These are phyloP conservation scores for Mirza zaza DNA, from an alignment of 2,113 vertebrate genomes.

Conservation along the genomic window DNA sequence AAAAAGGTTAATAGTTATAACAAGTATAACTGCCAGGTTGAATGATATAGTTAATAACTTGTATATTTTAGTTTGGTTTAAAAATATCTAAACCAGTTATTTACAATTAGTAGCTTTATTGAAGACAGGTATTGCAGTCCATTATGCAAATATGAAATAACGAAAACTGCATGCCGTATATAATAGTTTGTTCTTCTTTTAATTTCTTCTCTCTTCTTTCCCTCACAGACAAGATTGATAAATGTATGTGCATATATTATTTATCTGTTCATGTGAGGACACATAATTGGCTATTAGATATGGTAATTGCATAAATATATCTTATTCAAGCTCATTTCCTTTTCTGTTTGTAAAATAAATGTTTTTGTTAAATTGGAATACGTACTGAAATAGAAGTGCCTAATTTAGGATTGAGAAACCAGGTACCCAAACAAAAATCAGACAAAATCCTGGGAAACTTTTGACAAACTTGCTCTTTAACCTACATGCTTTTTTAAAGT, in stretches of 20 bases:
- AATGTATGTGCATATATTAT: conserved; percentile 75
- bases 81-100: conserved; percentile 42
- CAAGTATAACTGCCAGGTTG: not conserved
- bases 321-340: conserved; percentile 75
- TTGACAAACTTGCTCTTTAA: conserved; percentile 24
- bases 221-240: conserved; percentile 63
- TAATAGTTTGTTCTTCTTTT: conserved; percentile 56
- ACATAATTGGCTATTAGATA: conserved; percentile 76
- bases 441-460: not conserved
- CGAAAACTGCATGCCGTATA: conserved; percentile 22
- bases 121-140: conserved; percentile 60
- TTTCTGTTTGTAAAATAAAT: conserved; percentile 77
- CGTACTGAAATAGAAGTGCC: conserved; percentile 31
- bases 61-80: conserved; percentile 45
- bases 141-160: conserved; percentile 66
- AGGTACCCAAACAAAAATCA: conserved; percentile 41
- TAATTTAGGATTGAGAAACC: conserved; percentile 58
- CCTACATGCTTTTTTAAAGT: not conserved
- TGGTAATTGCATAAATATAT: conserved; percentile 82
- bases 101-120: conserved; percentile 45
- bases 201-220: conserved; percentile 53
- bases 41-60: conserved; percentile 24
- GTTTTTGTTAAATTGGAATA: conserved; percentile 66
- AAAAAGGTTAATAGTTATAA: not conserved
- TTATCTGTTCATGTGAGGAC: conserved; percentile 74